Evolutionary conservation across 2,797 vertebrate species (phyloP).

Genomic region (Thaleichthys pacificus): DNA sequence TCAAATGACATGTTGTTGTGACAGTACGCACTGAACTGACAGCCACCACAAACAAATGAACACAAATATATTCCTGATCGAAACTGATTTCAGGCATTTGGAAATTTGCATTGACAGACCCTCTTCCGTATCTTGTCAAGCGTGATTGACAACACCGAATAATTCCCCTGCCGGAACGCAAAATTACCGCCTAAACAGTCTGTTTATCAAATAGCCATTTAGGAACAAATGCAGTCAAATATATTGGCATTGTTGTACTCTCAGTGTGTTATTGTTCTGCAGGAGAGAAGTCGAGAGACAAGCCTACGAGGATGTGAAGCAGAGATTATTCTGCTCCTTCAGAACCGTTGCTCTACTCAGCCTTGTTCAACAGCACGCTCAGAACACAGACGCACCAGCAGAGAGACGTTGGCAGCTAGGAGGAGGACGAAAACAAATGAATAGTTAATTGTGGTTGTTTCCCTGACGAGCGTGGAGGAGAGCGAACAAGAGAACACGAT

Average conservation of each 20-base stretch:
- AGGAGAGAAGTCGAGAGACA: too few relatives aligned
- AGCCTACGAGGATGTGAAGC: too few relatives aligned
- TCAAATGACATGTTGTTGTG: constrained; percentile 27
- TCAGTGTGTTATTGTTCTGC: constrained; percentile 31
- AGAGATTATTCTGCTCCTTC: too few relatives aligned
- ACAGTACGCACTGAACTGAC: neutral
- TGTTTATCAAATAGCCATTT: constrained; percentile 40
- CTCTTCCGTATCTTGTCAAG: constrained; percentile 23
- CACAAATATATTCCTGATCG: constrained; percentile 33
- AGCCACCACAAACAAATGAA: constrained; percentile 29
- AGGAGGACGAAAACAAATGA: too few relatives aligned
- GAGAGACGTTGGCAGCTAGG: too few relatives aligned
- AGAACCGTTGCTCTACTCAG: too few relatives aligned
- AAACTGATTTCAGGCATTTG: constrained; percentile 28
- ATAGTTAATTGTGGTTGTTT: too few relatives aligned
- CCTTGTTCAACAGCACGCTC: too few relatives aligned
- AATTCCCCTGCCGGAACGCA: constrained; percentile 11
- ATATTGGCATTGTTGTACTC: constrained; percentile 13
- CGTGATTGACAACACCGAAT: constrained; percentile 23
- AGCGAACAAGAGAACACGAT: too few relatives aligned
- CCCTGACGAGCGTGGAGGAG: too few relatives aligned
- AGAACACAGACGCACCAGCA: too few relatives aligned
- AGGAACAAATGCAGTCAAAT: constrained; percentile 21
- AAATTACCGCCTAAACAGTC: constrained; percentile 2
- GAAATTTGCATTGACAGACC: constrained; percentile 25